phyloP scores from a whole-genome alignment of 2,797 vertebrate species.

The Pagetopsis macropterus region DNA sequence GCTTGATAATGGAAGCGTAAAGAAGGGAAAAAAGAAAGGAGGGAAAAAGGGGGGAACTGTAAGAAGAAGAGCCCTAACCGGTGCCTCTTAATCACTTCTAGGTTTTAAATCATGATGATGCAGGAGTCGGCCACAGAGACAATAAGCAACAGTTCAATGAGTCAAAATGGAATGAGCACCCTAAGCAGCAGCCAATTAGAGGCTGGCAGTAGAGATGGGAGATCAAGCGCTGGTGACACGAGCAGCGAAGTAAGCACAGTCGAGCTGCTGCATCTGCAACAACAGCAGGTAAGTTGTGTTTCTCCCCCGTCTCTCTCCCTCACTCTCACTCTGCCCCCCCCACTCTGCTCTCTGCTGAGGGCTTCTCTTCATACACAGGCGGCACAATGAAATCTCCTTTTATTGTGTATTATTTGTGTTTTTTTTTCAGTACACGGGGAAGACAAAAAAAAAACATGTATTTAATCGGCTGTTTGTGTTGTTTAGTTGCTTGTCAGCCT shows the following conservation, averaged over 20 bases:
- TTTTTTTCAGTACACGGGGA: conserved; percentile 28
- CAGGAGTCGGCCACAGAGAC: conserved; percentile 99
- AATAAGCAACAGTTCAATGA: conserved; percentile 99
- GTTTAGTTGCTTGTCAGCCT: conserved; percentile 54
- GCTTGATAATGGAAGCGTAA: conserved; percentile 93
- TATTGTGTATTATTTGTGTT: conserved; percentile 24
- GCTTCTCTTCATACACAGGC: conserved; percentile 58
- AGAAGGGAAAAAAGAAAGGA: conserved; percentile 49
- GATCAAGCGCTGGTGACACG: conserved; percentile 98
- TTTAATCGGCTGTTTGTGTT: conserved; percentile 53
- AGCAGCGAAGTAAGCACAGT: conserved; percentile 99
- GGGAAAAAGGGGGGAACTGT: conserved; percentile 73
- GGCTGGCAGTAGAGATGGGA: conserved; percentile 99
- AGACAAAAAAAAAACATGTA: conserved; percentile 26
- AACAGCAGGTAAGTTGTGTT: conserved; percentile 99
- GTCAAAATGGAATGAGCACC: conserved; percentile 99
- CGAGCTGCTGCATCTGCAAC: conserved; percentile 99
- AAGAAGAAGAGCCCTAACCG: conserved; percentile 96
- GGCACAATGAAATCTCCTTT: conserved; percentile 34
- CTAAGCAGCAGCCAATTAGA: conserved; percentile 99
- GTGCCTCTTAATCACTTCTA: conserved; percentile 99
- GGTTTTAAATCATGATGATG: conserved; percentile 99
- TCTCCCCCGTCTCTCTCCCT: conserved; percentile 76
- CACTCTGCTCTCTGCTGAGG: conserved; percentile 61
- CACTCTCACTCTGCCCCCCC: conserved; percentile 56